phyloP scores from a whole-genome alignment of 2,888 invertebrate genomes.

The Tinea pellionella region DNA sequence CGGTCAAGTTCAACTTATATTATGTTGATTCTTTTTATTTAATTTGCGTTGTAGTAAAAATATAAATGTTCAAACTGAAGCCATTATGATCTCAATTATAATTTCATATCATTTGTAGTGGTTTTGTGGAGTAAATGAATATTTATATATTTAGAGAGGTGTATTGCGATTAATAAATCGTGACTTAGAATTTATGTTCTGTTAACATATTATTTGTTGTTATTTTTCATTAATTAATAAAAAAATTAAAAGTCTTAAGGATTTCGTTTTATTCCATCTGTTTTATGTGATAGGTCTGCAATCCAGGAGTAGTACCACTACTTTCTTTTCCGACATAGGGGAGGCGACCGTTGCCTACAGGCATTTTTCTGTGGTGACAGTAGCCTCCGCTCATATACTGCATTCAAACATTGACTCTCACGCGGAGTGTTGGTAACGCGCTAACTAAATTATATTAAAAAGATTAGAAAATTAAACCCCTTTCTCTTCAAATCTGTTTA shows the following conservation, averaged over 20 bases:
- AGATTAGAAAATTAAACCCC: no score
- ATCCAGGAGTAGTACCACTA: no score
- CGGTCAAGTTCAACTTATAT: background rate
- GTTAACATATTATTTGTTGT: constrained; percentile 5
- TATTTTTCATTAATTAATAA: background rate
- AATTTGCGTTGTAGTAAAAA: background rate
- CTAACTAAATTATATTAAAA: no score
- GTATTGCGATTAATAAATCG: background rate
- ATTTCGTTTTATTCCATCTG: no score
- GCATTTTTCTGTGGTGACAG: no score
- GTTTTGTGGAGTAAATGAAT: background rate
- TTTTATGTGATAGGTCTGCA: no score
- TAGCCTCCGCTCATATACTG: no score
- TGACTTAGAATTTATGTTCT: background rate
- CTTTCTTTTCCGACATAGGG: no score
- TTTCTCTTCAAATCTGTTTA: no score
- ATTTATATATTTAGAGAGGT: background rate
- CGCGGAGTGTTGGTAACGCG: no score
- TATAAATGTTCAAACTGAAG: background rate
- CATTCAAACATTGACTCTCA: no score
- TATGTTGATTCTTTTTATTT: background rate
- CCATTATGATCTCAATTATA: constrained; percentile 6
- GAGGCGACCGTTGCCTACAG: no score
- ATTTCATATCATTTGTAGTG: background rate
- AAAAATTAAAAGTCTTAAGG: background rate